Conservation (phyloP, 1,140 invertebrate species). For the Anastrepha obliqua region DNA sequence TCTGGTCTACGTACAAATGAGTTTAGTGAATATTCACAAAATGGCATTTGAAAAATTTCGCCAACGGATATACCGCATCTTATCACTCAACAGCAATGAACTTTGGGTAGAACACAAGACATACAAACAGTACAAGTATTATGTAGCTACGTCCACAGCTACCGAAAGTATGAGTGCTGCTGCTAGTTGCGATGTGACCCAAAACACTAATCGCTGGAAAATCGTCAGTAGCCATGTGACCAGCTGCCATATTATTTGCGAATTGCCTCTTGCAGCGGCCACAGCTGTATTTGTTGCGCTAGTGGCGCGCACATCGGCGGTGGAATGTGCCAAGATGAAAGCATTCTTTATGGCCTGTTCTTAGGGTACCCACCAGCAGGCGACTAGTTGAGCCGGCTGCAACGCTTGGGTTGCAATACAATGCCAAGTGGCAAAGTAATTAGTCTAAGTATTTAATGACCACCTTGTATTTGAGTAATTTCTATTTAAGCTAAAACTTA, state of each 20-base stretch:
- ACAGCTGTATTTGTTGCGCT: neutral
- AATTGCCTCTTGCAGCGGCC: neutral
- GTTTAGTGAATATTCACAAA: neutral
- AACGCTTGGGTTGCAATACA: neutral
- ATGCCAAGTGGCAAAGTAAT: constrained; percentile 41
- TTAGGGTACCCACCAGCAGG: neutral
- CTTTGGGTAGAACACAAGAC: neutral
- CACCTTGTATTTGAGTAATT: constrained; percentile 34
- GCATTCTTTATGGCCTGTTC: constrained; percentile 28
- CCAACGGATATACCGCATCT: constrained; percentile 21
- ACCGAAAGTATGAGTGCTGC: neutral
- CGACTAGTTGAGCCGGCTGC: neutral
- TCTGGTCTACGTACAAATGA: neutral
- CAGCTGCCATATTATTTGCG: constrained; percentile 17
- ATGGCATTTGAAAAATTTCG: constrained; percentile 30
- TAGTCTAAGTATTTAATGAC: constrained; percentile 44
- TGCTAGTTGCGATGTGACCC: neutral
- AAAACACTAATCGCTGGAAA: constrained; percentile 38
- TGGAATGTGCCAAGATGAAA: constrained; percentile 38
- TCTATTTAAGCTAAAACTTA: neutral
- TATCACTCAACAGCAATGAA: neutral
- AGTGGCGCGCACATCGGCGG: neutral
- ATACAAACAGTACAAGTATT: too few relatives aligned
- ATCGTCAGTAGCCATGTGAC: constrained; percentile 17
- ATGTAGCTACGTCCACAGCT: neutral